These are phyloP conservation scores for Sinonovacula constricta DNA, from an alignment of 1,140 invertebrate genomes.

Conservation along the genomic window DNA sequence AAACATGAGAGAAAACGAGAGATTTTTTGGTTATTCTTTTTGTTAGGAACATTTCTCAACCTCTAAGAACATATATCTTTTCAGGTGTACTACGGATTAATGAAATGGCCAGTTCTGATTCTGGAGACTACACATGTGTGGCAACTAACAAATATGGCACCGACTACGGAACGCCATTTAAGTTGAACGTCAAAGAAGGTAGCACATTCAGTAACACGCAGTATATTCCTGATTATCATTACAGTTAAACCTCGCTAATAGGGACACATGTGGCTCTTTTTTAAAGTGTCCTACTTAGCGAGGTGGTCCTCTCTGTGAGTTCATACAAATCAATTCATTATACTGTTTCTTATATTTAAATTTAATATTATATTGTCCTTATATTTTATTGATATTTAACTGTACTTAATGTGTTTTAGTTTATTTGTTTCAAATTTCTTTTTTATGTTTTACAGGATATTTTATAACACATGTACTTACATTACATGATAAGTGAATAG, in stretches of 20 bases:
- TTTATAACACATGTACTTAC: no score
- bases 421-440: no score
- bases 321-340: not conserved
- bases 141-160: not conserved
- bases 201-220: no score
- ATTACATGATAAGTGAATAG: no score
- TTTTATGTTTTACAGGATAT: no score
- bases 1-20: no score
- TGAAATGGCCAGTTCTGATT: not conserved
- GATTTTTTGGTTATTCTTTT: no score
- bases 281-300: not conserved
- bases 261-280: not conserved
- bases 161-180: not conserved
- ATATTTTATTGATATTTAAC: no score
- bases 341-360: not conserved
- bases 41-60: no score
- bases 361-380: not conserved
- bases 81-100: not conserved
- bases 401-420: no score
- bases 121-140: not conserved
- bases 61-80: not conserved
- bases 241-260: no score
- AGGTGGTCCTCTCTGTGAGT: not conserved
- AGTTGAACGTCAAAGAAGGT: not conserved
- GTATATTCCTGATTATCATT: no score